Percentiles rank a stretch among this genome's conserved stretches.
phyloP scores from a whole-genome alignment of 2,888 invertebrate genomes.

The Antheraea yamamai region DNA sequence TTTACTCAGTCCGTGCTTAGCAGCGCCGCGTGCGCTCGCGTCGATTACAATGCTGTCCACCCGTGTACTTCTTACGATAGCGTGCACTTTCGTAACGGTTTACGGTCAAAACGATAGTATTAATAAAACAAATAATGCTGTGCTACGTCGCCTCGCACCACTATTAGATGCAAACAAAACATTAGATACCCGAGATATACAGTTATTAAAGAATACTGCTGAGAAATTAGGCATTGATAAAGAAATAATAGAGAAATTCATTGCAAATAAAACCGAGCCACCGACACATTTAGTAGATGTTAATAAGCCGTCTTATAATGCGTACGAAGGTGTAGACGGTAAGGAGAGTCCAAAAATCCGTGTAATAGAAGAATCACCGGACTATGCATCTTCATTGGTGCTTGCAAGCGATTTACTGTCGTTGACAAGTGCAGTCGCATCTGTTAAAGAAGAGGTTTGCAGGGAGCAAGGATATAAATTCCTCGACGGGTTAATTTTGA shows the following conservation, averaged over 20 bases:
- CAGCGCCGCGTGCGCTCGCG: conserved; percentile 70
- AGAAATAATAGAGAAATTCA: conserved; percentile 54
- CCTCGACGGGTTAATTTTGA: conserved; percentile 71
- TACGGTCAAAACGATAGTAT: conserved; percentile 45
- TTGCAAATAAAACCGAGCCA: conserved; percentile 42
- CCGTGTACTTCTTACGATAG: conserved; percentile 55
- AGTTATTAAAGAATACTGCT: conserved; percentile 54
- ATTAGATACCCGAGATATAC: conserved; percentile 49
- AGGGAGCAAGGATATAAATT: conserved; percentile 75
- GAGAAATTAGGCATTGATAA: conserved; percentile 54
- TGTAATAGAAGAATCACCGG: conserved; percentile 69
- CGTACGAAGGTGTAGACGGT: conserved; percentile 42
- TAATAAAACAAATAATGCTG: conserved; percentile 41
- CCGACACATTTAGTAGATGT: conserved; percentile 26
- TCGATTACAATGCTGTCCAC: conserved; percentile 54
- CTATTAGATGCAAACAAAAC: conserved; percentile 54
- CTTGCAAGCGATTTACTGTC: conserved; percentile 75
- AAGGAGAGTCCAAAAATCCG: conserved; percentile 48
- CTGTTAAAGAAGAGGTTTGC: conserved; percentile 71
- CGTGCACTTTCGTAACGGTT: conserved; percentile 55
- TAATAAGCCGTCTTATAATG: conserved; percentile 42
- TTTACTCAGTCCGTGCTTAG: conserved; percentile 53
- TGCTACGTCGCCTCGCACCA: conserved; percentile 48
- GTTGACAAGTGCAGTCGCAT: conserved; percentile 72
- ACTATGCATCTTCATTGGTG: conserved; percentile 75